Percentiles rank a stretch among this genome's conserved stretches.
Evolutionary conservation across 2,888 invertebrate genomes (phyloP).

Genomic region (Atrina japonica): DNA sequence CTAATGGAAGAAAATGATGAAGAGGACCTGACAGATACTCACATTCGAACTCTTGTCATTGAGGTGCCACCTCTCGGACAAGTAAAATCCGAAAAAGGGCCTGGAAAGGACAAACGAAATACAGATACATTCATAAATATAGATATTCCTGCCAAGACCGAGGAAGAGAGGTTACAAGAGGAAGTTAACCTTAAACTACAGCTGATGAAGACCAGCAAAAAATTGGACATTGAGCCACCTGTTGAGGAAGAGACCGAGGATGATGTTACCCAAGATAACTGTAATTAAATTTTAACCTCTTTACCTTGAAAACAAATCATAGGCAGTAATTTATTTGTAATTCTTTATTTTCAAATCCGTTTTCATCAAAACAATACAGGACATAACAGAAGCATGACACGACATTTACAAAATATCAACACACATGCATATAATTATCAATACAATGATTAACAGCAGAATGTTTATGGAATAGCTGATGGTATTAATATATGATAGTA

Average conservation of each 20-base stretch:
- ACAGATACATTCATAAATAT: constrained; percentile 69
- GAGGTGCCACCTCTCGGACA: constrained; percentile 57
- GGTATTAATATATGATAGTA: too few species aligned
- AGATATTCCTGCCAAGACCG: constrained; percentile 64
- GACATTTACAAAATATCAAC: too few species aligned
- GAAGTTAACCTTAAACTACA: constrained; percentile 13
- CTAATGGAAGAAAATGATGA: constrained; percentile 59
- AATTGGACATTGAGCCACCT: constrained; percentile 38
- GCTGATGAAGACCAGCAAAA: constrained; percentile 9
- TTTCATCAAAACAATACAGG: too few species aligned
- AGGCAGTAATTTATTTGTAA: too few species aligned
- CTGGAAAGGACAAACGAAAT: constrained; percentile 47
- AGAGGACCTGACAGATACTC: constrained; percentile 46
- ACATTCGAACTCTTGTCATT: constrained; percentile 53
- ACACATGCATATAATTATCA: too few species aligned
- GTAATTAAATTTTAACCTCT: constrained; percentile 8
- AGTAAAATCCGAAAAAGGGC: constrained; percentile 15
- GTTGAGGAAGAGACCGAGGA: constrained; percentile 51
- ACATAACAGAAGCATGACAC: too few species aligned
- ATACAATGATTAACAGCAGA: too few species aligned
- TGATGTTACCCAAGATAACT: constrained; percentile 32
- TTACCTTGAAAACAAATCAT: too few species aligned
- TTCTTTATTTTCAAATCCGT: too few species aligned
- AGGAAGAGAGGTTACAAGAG: constrained; percentile 5
- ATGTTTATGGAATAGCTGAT: too few species aligned